Percentiles rank a stretch among this genome's conserved stretches.
phyloP scores from a whole-genome alignment of 1,140 invertebrate species.

The Hycleus phaleratus region DNA sequence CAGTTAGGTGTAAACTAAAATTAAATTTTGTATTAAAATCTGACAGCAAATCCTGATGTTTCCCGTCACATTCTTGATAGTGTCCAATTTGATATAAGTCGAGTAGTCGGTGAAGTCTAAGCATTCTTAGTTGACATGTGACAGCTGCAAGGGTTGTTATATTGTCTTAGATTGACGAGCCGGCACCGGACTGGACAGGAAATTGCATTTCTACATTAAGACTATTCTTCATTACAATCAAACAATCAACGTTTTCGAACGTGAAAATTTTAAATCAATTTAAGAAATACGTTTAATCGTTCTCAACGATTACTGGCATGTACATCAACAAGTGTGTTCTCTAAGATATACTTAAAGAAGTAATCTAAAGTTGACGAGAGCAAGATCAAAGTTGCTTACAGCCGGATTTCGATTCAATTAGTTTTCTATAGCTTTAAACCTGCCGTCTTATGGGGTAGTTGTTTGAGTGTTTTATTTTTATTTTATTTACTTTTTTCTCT shows the following conservation, averaged over 20 bases:
- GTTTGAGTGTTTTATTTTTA: no score
- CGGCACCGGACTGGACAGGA: conserved; percentile 6
- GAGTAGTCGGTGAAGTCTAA: conserved; percentile 21
- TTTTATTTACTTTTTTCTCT: no score
- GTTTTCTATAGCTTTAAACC: conserved; percentile 3
- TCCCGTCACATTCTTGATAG: conserved; percentile 28
- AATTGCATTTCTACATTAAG: neutral
- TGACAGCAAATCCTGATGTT: conserved; percentile 8
- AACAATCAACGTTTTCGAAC: no score
- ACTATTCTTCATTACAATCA: no score
- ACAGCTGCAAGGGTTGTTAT: conserved; percentile 28
- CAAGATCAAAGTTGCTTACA: conserved; percentile 17
- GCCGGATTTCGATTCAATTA: conserved; percentile 12
- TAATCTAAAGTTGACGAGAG: conserved; percentile 28
- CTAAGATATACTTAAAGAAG: conserved; percentile 25
- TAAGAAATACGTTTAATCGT: no score
- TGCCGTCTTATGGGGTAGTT: neutral
- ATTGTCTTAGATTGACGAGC: conserved; percentile 14
- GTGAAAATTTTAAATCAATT: no score
- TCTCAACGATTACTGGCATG: neutral
- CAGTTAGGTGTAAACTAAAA: neutral
- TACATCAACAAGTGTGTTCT: conserved; percentile 25
- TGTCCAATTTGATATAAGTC: conserved; percentile 25
- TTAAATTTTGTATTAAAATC: conserved; percentile 20
- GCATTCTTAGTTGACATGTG: conserved; percentile 25